Conservation (phyloP, 1,140 invertebrate genomes). For the Drosophila prosaltans region DNA sequence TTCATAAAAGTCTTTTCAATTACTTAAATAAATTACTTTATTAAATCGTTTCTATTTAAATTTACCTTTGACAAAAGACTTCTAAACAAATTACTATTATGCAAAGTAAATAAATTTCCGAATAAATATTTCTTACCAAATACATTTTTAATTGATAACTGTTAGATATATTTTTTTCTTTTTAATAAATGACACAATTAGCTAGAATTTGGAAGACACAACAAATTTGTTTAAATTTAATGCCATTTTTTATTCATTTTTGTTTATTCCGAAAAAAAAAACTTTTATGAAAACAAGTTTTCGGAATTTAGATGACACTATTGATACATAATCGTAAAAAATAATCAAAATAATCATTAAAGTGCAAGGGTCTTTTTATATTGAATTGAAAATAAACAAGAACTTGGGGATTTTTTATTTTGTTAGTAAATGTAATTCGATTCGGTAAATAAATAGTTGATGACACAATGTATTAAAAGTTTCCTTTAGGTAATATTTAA, state of each 20-base stretch:
- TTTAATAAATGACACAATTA: too few species aligned
- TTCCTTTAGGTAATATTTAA: conserved; percentile 8
- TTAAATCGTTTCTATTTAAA: neutral
- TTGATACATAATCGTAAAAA: neutral
- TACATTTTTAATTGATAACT: too few species aligned
- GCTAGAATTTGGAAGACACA: too few species aligned
- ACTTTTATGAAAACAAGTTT: too few species aligned
- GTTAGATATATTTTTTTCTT: too few species aligned
- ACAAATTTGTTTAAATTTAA: too few species aligned
- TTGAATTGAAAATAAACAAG: neutral
- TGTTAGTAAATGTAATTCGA: neutral
- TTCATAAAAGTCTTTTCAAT: neutral
- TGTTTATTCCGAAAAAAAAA: too few species aligned
- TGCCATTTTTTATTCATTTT: too few species aligned
- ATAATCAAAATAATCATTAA: neutral
- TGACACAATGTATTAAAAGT: neutral
- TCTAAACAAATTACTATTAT: too few species aligned
- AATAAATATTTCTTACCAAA: too few species aligned
- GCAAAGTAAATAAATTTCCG: too few species aligned
- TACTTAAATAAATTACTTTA: neutral
- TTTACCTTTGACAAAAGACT: neutral
- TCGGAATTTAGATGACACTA: neutral
- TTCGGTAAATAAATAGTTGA: neutral
- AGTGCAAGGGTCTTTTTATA: neutral
- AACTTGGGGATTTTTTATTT: conserved; percentile 1